Evolutionary conservation across 2,797 vertebrate genomes (phyloP), one percentile per base, ranked within the genome.

Genomic region (Hipposideros larvatus): DNA sequence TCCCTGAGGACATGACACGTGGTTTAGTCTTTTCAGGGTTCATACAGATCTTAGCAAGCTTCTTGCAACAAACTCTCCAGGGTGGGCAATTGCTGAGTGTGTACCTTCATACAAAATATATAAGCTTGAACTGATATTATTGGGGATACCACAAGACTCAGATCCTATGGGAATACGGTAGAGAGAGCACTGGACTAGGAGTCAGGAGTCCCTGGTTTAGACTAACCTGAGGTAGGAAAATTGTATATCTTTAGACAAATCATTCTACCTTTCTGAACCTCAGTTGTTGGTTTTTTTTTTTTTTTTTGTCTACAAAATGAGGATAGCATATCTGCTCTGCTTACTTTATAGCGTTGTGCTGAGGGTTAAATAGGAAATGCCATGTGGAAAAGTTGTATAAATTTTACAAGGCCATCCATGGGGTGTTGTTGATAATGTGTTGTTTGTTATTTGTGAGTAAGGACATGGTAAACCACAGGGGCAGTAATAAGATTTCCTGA

Each of bases 231-330:
- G 46, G 4, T 31, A 65, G 73, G 43, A 94, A 95, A 85, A 57
- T 41, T 41, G 19, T 34, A 4, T 70, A n/a, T 66, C 66, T 78
- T 82, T 63, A 94, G 75, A 43, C 16, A 82, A 77, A 53, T 34
- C 18, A 37, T 5, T 70, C 28, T 90, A 68, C 9, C 63, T 87
- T 86, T 83, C 63, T 75, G 73, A 90, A 51, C 26, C 34, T 86
- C 15, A 26, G 74, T 77, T 34, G 34, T 34, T 34, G 34, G 2
- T 34, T 34, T 34, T 34, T 34, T 34, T 34, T 34, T 34, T 34
- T 34, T 61, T 90, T 6, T 92, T 90, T 89, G 53, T 57, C 43
- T 83, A 74, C 14, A 59, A 95, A 92, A 92, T 14, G 31, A 82
- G 63, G 24, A 66, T 66, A 57, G 9, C 51, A 8, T 68, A 73